These are phyloP conservation scores for Telenomus remus DNA, from an alignment of 1,140 invertebrate genomes.

Conservation along the genomic window DNA sequence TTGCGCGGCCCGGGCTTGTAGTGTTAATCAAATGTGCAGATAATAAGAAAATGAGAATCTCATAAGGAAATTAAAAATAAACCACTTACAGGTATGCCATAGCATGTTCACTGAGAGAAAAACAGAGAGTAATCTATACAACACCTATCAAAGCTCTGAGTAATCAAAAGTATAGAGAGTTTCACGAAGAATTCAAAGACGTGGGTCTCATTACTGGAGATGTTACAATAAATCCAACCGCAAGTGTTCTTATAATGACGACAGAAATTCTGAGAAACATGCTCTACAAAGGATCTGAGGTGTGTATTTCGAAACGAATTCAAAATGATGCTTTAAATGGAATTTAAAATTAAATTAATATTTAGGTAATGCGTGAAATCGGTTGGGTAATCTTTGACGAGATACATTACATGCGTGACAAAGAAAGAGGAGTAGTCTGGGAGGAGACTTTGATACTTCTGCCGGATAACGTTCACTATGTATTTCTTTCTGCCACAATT, in stretches of 20 bases:
- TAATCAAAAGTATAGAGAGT: constrained; percentile 99
- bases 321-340: too few species aligned
- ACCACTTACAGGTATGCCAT: constrained; percentile 80
- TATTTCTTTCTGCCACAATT: constrained; percentile 99
- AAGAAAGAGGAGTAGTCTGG: constrained; percentile 99
- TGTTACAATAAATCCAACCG: constrained; percentile 98
- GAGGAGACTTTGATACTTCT: constrained; percentile 99
- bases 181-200: constrained; percentile 98
- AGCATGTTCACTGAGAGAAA: constrained; percentile 81
- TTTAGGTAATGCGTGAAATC: constrained; percentile 93
- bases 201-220: constrained; percentile 99
- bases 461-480: constrained; percentile 98
- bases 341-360: too few species aligned
- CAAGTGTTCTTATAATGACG: constrained; percentile 99
- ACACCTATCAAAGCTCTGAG: constrained; percentile 99
- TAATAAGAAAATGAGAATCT: too few species aligned
- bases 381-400: constrained; percentile 99
- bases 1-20: too few species aligned
- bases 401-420: constrained; percentile 99
- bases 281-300: constrained; percentile 98
- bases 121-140: constrained; percentile 97
- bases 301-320: constrained; percentile 46
- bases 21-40: too few species aligned
- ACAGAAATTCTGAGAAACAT: constrained; percentile 99
- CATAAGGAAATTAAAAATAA: background rate